Evolutionary conservation across 1,140 invertebrate genomes (phyloP).

Genomic region (Caerostris darwini): DNA sequence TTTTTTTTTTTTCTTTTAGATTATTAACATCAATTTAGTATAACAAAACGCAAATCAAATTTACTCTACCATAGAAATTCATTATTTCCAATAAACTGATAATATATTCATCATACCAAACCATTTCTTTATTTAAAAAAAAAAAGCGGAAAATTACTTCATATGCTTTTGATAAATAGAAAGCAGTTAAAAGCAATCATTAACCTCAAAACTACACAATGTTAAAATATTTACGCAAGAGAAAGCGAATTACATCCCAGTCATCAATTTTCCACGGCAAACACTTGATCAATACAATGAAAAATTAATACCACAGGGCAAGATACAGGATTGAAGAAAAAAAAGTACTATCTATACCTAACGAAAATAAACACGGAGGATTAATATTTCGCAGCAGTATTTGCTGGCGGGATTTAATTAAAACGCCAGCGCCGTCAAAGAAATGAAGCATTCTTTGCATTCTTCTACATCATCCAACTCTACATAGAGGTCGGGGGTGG

Average conservation of each 20-base stretch:
- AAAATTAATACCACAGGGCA: constrained; percentile 21
- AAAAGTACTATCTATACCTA: neutral
- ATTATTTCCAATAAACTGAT: neutral
- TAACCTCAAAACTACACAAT: neutral
- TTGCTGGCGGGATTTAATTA: constrained; percentile 36
- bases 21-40: too few species aligned
- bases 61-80: neutral
- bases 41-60: too few species aligned
- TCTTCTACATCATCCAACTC: neutral
- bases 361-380: neutral
- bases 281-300: constrained; percentile 4
- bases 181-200: neutral
- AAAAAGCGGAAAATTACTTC: neutral
- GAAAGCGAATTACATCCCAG: neutral
- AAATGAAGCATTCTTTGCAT: constrained; percentile 12
- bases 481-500: neutral
- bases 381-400: constrained; percentile 24
- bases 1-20: too few species aligned
- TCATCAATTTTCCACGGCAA: neutral
- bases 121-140: neutral
- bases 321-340: neutral
- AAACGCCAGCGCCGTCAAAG: constrained; percentile 4
- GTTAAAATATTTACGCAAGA: constrained; percentile 28
- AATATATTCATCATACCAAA: neutral
- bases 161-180: neutral